Evolutionary conservation across 2,113 vertebrate genomes (phyloP).

Genomic region (Pterophyllum scalare): DNA sequence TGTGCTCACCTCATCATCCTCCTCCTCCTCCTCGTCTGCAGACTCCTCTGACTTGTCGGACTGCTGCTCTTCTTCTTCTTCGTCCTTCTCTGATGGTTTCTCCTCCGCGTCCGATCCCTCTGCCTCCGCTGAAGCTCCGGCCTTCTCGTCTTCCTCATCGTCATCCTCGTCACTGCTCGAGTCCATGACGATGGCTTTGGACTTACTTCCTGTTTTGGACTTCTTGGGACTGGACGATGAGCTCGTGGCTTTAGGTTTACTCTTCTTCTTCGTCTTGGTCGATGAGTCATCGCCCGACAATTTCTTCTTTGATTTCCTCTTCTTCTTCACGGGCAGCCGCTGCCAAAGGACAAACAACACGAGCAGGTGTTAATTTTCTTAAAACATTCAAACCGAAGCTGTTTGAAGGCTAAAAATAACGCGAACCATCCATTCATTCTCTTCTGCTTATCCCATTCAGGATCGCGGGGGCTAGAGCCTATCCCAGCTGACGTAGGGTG

Average conservation of each 20-base stretch:
- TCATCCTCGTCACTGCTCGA: conserved; percentile 94
- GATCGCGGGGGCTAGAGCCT: too few species aligned
- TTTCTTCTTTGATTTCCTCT: conserved; percentile 77
- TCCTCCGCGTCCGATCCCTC: conserved; percentile 56
- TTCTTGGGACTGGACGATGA: conserved; percentile 85
- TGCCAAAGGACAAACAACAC: conserved; percentile 22
- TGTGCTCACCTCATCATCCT: conserved; percentile 74
- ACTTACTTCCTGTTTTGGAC: conserved; percentile 85
- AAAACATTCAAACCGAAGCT: neutral
- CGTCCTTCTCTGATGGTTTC: conserved; percentile 48
- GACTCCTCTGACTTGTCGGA: conserved; percentile 72
- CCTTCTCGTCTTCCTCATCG: conserved; percentile 79
- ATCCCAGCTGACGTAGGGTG: too few species aligned
- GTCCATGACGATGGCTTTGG: conserved; percentile 93
- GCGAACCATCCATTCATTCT: too few species aligned
- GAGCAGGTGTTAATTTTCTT: neutral
- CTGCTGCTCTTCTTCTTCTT: conserved; percentile 36
- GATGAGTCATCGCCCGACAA: conserved; percentile 51
- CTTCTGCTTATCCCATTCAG: too few species aligned
- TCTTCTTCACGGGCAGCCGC: conserved; percentile 77
- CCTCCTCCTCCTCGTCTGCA: conserved; percentile 74
- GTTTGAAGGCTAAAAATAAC: too few species aligned
- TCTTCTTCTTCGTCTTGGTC: conserved; percentile 79
- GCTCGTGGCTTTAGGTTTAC: conserved; percentile 83
- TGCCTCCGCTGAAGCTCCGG: neutral